phyloP scores from a whole-genome alignment of 2,113 vertebrate species.

The Oreotrochilus melanogaster region DNA sequence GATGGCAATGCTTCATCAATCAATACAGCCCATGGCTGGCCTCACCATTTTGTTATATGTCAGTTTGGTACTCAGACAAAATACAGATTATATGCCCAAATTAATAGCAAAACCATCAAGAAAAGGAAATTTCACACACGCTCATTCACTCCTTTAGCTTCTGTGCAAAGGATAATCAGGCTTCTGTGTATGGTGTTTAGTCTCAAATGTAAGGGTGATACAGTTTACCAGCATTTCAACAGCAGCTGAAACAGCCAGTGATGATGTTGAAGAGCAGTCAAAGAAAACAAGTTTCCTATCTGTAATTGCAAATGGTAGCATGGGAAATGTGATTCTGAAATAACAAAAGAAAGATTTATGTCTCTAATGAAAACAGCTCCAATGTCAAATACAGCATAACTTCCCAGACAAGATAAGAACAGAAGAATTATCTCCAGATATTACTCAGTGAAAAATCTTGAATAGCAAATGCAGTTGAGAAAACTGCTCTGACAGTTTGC shows the following conservation, averaged over 20 bases:
- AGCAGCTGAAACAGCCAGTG: slow-evolving; percentile 1
- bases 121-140: not conserved
- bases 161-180: not conserved
- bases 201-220: not conserved
- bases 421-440: slow-evolving; percentile 35
- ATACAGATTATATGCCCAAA: not conserved
- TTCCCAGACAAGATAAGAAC: slow-evolving; percentile 57
- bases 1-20: not conserved
- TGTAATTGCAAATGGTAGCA: slow-evolving; percentile 51
- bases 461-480: slow-evolving; percentile 22
- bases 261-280: slow-evolving; percentile 19
- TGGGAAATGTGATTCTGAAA: slow-evolving; percentile 47
- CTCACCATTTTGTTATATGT: not conserved
- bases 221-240: not conserved
- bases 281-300: slow-evolving; percentile 40
- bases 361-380: slow-evolving; percentile 44
- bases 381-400: slow-evolving; percentile 35
- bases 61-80: not conserved
- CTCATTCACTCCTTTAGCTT: not conserved
- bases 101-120: not conserved
- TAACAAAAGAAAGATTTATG: slow-evolving; percentile 43
- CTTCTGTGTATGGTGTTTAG: not conserved
- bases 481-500: not conserved
- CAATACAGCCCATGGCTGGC: not conserved
- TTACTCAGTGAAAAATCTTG: slow-evolving; percentile 26